Conservation (phyloP, 2,797 vertebrate species). For the Sitta carolinensis region DNA sequence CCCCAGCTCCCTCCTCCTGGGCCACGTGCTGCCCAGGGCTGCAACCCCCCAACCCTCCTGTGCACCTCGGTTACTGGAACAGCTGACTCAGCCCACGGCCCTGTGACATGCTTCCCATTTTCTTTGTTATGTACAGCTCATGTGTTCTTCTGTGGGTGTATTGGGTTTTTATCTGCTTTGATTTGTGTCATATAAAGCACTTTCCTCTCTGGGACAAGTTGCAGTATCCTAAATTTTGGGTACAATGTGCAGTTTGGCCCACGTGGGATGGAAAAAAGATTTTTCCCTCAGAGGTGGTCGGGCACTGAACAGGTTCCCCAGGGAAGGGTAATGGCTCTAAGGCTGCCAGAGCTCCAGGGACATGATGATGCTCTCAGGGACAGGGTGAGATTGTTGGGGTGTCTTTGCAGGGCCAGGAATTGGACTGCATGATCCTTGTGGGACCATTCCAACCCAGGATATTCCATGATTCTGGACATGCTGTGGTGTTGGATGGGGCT, state of each 20-base stretch:
- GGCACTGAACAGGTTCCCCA: neutral
- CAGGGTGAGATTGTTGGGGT: neutral
- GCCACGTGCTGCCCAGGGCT: neutral
- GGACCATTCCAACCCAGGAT: neutral
- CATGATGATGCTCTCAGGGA: accelerated
- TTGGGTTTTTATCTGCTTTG: neutral
- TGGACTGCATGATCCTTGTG: neutral
- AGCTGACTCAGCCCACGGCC: neutral
- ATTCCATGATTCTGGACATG: neutral
- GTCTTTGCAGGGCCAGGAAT: neutral
- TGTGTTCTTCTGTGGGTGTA: neutral
- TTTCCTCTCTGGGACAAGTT: neutral
- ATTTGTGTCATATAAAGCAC: neutral
- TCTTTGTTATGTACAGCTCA: neutral
- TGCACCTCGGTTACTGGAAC: neutral
- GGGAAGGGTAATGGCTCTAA: neutral
- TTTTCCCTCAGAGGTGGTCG: neutral
- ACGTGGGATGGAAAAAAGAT: neutral
- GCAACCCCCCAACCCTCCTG: neutral
- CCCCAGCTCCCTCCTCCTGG: neutral
- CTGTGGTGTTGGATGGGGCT: neutral
- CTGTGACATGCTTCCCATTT: neutral
- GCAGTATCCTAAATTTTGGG: neutral
- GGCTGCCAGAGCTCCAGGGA: neutral
- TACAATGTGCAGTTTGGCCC: neutral